Conservation (phyloP, 2,113 vertebrate genomes). For the Oriolus oriolus region DNA sequence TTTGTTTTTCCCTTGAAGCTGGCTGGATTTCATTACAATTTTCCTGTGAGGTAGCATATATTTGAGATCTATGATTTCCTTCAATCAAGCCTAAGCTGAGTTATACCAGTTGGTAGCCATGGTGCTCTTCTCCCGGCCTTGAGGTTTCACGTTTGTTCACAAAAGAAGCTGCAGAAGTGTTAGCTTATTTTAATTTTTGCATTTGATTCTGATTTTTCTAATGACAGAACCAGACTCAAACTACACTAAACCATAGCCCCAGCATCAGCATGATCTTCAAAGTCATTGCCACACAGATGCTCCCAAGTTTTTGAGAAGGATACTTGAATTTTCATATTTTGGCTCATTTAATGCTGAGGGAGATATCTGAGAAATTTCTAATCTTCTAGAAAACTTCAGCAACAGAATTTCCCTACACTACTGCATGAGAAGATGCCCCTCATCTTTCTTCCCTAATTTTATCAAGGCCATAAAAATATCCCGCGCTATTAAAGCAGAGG, state of each 20-base stretch:
- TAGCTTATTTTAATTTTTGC: not conserved
- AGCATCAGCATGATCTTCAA: not conserved
- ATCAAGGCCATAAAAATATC: not conserved
- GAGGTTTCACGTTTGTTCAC: not conserved
- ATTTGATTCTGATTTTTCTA: not conserved
- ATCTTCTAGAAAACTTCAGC: not conserved
- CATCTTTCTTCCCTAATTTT: not conserved
- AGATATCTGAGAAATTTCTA: not conserved
- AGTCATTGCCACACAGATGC: not conserved
- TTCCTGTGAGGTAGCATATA: slow-evolving; percentile 21
- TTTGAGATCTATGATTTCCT: not conserved
- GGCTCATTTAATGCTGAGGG: not conserved
- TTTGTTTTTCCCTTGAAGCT: slow-evolving; percentile 9
- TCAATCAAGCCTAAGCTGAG: not conserved
- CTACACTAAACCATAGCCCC: not conserved
- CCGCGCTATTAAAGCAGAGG: not conserved
- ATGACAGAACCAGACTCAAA: not conserved
- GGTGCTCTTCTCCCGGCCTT: not conserved
- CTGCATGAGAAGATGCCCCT: not conserved
- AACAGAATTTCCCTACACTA: not conserved
- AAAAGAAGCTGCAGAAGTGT: not conserved
- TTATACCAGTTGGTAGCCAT: not conserved
- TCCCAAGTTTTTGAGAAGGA: not conserved
- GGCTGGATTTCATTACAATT: slow-evolving; percentile 34
- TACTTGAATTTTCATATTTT: not conserved